These are phyloP conservation scores for Drosophila sechellia DNA, from an alignment of 1,140 invertebrate species.

Conservation along the genomic window DNA sequence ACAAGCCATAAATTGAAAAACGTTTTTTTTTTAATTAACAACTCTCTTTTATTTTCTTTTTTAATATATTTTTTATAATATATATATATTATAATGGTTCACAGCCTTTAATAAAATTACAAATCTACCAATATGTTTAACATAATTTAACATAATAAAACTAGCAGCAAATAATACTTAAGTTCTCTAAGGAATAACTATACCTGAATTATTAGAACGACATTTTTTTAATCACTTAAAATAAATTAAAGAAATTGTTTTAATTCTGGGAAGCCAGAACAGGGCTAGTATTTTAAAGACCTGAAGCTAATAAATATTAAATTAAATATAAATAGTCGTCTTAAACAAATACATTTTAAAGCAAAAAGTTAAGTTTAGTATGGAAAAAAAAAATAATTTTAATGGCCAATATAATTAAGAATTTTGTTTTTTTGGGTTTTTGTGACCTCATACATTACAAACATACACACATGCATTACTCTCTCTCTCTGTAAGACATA, in stretches of 20 bases:
- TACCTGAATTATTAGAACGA: neutral
- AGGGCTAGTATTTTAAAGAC: neutral
- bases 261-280: neutral
- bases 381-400: neutral
- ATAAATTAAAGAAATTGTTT: too few species aligned
- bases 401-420: neutral
- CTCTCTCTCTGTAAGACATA: slow-evolving; percentile 56
- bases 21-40: too few species aligned
- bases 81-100: too few species aligned
- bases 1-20: neutral
- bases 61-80: too few species aligned
- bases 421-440: slow-evolving; percentile 3
- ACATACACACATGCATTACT: slow-evolving; percentile 55
- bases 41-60: too few species aligned
- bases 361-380: neutral
- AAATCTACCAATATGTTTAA: too few species aligned
- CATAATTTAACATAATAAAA: too few species aligned
- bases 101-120: too few species aligned
- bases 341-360: neutral
- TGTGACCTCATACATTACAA: slow-evolving; percentile 53
- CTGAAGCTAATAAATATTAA: too few species aligned
- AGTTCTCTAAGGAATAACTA: too few species aligned
- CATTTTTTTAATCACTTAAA: too few species aligned
- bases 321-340: neutral
- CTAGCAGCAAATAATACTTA: too few species aligned